Evolutionary conservation across 2,888 invertebrate species (phyloP), one percentile per base, ranked within the genome.

Genomic region (Tineola bisselliella): DNA sequence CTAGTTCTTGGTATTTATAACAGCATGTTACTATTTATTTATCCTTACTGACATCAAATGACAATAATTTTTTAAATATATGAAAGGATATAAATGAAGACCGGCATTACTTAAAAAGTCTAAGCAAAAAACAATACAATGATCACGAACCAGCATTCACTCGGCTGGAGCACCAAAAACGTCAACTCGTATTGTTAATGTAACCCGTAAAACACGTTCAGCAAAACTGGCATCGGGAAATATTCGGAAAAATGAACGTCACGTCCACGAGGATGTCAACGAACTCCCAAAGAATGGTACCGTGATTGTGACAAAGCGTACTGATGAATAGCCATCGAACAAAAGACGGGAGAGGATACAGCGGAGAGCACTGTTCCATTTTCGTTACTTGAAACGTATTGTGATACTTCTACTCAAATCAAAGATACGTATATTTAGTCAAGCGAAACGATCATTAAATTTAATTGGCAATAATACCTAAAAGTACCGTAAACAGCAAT

Each of bases 251-350:
- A 73, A 75, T 73, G 77, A 80, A 81, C 80, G 75, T 74, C 68
- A 65, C 63, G 76, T 64, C 61, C 38, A 15, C 15, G 18, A 68
- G 71, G 81, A 58, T 61, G 81, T 84, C 84, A 80, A 76, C 74
- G 84, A 73, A 76, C 86, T 74, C 71, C 68, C 65, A 64, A 76
- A 83, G 80, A 84, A 84, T 80, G 80, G 71, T 77, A 76, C 69
- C 73, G 73, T 54, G 71, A 71, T 74, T 74, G 74, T 74, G 71
- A 77, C 80, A 81, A 44, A 8, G 13, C 57, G 78, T 81, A 75
- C 79, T 82, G 84, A 84, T 84, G 84, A 84, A 86, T 84, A 74
- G 77, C 76, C 74, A 74, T 74, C 74, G 73, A 76, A 86, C 84
- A 84, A 84, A 81, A 74, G 48, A 44, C 58, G 10, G 38, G 48